A percentile compares a stretch with the other conserved stretches of the same genome.
phyloP scores from a whole-genome alignment of 2,888 invertebrate genomes.

The Eupeodes luniger region DNA sequence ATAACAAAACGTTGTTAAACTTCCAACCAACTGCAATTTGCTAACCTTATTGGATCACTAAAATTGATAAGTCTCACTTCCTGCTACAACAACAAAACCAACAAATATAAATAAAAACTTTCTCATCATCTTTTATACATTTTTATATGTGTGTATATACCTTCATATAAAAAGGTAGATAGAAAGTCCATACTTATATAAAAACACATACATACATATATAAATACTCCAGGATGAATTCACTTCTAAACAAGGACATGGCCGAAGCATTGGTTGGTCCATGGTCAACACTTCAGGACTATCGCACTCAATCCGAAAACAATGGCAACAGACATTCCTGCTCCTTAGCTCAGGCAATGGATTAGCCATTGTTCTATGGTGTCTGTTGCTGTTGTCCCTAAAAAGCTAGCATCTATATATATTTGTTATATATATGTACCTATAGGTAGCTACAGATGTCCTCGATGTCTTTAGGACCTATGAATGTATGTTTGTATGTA shows the following conservation, averaged over 20 bases:
- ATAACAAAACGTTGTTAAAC: constrained; percentile 64
- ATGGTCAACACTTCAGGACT: constrained; percentile 68
- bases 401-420: background rate
- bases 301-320: constrained; percentile 69
- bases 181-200: too few species aligned
- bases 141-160: background rate
- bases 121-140: constrained; percentile 29
- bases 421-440: background rate
- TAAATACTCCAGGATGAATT: constrained; percentile 3
- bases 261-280: constrained; percentile 64
- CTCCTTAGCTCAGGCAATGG: constrained; percentile 59
- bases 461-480: constrained; percentile 2
- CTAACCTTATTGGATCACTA: constrained; percentile 74
- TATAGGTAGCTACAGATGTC: background rate
- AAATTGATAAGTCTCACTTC: constrained; percentile 69
- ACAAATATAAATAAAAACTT: constrained; percentile 33
- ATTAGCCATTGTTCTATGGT: constrained; percentile 71
- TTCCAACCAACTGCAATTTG: constrained; percentile 74
- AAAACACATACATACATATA: background rate
- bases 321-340: constrained; percentile 66
- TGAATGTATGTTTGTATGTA: background rate
- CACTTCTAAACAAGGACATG: constrained; percentile 24
- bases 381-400: constrained; percentile 69
- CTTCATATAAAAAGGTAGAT: background rate
- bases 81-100: background rate